Conservation (phyloP, 2,888 invertebrate species). For the Gonocerus acuteangulatus region DNA sequence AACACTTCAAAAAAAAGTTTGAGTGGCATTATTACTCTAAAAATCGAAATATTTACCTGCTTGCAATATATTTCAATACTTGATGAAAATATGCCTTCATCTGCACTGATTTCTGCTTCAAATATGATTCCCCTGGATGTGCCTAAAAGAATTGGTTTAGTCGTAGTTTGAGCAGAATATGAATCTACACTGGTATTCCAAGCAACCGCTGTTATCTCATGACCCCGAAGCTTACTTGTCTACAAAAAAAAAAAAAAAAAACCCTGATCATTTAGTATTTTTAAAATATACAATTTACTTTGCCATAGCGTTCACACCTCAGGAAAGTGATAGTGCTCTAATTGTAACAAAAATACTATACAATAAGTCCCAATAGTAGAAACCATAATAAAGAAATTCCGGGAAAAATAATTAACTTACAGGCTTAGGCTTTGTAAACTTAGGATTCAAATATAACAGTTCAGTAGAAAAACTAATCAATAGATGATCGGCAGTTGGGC, state of each 20-base stretch:
- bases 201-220: slow-evolving; percentile 83
- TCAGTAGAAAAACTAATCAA: slow-evolving; percentile 71
- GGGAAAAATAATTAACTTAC: slow-evolving; percentile 39
- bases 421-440: slow-evolving; percentile 63
- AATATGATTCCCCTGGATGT: slow-evolving; percentile 84
- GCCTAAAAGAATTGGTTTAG: slow-evolving; percentile 79
- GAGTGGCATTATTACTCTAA: no score
- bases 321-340: neutral
- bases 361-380: neutral
- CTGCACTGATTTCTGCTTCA: slow-evolving; percentile 77
- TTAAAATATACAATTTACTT: neutral
- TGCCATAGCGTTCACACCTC: no score
- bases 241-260: slow-evolving; percentile 37
- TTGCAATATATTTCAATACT: slow-evolving; percentile 70
- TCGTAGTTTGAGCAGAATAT: slow-evolving; percentile 41
- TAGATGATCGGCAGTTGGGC: slow-evolving; percentile 79
- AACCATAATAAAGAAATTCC: neutral
- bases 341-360: neutral
- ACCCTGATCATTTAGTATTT: neutral
- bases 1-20: no score
- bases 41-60: slow-evolving; percentile 54
- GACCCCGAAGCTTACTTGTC: slow-evolving; percentile 58
- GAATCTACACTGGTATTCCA: slow-evolving; percentile 61
- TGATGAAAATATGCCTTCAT: slow-evolving; percentile 41
- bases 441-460: slow-evolving; percentile 70